Conservation (phyloP, 2,888 invertebrate genomes). For the Amphipoea oculea region DNA sequence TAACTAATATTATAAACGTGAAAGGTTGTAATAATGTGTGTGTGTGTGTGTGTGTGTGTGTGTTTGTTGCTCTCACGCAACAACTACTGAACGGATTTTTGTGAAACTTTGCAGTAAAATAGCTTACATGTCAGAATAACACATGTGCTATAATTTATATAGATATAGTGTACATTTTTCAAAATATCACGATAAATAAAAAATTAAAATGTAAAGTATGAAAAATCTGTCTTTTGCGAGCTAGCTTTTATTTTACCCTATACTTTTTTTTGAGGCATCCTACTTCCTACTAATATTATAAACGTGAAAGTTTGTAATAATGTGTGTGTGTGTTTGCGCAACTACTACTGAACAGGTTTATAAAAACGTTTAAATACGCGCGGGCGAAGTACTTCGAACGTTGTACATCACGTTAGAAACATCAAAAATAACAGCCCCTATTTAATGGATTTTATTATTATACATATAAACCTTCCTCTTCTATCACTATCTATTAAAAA, state of each 20-base stretch:
- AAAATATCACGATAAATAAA: constrained; percentile 41
- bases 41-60: constrained; percentile 27
- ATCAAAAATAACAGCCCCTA: constrained; percentile 43
- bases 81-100: constrained; percentile 41
- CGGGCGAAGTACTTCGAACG: constrained; percentile 43
- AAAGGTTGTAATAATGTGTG: neutral
- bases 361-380: constrained; percentile 43
- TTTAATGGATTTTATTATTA: constrained; percentile 42
- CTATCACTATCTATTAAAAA: constrained; percentile 43
- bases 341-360: constrained; percentile 43
- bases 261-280: constrained; percentile 39
- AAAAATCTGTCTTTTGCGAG: constrained; percentile 41
- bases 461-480: constrained; percentile 42
- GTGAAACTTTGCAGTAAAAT: constrained; percentile 43
- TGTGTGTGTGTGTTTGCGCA: constrained; percentile 23
- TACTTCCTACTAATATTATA: constrained; percentile 25
- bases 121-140: constrained; percentile 41
- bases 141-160: constrained; percentile 41
- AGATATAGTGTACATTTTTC: constrained; percentile 39
- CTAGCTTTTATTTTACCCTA: constrained; percentile 31
- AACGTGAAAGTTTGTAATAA: no score
- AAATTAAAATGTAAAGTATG: constrained; percentile 40
- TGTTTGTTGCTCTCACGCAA: constrained; percentile 32
- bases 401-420: constrained; percentile 43
- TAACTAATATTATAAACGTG: constrained; percentile 15